Conservation (phyloP, 2,888 invertebrate genomes). For the Thecocarcelia acutangulata region DNA sequence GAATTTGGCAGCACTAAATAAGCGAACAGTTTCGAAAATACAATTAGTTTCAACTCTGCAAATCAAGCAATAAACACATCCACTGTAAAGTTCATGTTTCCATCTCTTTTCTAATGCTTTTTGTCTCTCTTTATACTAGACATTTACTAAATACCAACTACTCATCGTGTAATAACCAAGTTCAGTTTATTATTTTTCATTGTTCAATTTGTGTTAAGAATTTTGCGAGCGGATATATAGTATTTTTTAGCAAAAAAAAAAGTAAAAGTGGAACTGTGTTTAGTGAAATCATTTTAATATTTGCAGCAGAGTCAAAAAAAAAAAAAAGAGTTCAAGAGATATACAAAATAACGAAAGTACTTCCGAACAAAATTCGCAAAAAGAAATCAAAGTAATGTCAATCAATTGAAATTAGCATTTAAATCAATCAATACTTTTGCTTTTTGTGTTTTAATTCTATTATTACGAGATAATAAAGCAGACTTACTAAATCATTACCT, state of each 20-base stretch:
- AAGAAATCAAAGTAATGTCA: slow-evolving; percentile 5
- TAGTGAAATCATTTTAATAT: slow-evolving; percentile 52
- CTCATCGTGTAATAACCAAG: slow-evolving; percentile 29
- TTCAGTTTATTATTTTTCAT: slow-evolving; percentile 62
- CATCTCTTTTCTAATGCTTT: slow-evolving; percentile 10
- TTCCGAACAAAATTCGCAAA: background rate
- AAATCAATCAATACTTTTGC: background rate
- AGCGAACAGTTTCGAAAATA: too few relatives aligned
- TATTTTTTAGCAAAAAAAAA: slow-evolving; percentile 15
- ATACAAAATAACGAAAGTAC: too few relatives aligned
- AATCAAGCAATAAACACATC: too few relatives aligned
- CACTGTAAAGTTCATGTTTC: background rate
- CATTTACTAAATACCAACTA: slow-evolving; percentile 25
- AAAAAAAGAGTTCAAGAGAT: slow-evolving; percentile 19
- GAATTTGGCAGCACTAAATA: too few relatives aligned
- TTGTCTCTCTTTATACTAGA: slow-evolving; percentile 33
- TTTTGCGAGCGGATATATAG: slow-evolving; percentile 7
- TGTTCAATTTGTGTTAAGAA: slow-evolving; percentile 44
- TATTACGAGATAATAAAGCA: too few relatives aligned
- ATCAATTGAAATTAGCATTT: background rate
- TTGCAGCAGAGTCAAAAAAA: slow-evolving; percentile 14
- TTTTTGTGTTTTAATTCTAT: too few relatives aligned
- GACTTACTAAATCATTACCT: too few relatives aligned
- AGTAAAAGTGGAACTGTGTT: slow-evolving; percentile 32
- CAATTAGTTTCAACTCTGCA: too few relatives aligned